Evolutionary conservation across 2,888 invertebrate genomes (phyloP).

Genomic region (Temnothorax rugatulus): DNA sequence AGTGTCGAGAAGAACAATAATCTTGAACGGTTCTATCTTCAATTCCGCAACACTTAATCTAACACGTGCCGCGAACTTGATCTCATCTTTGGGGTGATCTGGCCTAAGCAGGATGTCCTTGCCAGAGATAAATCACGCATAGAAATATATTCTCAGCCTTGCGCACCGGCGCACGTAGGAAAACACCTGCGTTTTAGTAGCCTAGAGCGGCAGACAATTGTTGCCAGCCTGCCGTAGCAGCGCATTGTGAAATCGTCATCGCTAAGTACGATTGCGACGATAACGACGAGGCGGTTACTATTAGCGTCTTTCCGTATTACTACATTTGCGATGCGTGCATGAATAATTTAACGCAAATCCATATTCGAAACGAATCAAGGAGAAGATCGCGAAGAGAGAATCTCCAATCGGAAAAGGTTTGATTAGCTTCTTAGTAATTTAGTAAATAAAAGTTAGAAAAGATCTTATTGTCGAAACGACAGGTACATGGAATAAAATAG

Average conservation of each 20-base stretch:
- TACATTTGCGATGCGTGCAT: slow-evolving; percentile 32
- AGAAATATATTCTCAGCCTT: slow-evolving; percentile 63
- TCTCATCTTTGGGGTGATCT: slow-evolving; percentile 5
- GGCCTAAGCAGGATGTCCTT: slow-evolving; percentile 60
- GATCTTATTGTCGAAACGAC: not conserved
- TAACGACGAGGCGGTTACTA: slow-evolving; percentile 45
- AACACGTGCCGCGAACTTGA: slow-evolving; percentile 16
- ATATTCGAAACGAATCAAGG: slow-evolving; percentile 1
- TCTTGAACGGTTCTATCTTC: not conserved
- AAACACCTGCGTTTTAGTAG: slow-evolving; percentile 70
- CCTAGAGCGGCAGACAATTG: slow-evolving; percentile 62
- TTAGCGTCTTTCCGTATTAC: slow-evolving; percentile 26
- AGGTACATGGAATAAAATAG: not conserved
- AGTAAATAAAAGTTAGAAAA: not conserved
- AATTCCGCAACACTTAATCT: slow-evolving; percentile 8
- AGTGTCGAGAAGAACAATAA: not conserved
- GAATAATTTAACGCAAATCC: slow-evolving; percentile 42
- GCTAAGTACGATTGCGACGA: slow-evolving; percentile 65
- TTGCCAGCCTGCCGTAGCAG: slow-evolving; percentile 67
- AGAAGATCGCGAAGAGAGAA: slow-evolving; percentile 3
- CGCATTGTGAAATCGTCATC: slow-evolving; percentile 64
- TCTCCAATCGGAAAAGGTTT: not conserved
- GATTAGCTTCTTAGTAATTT: not conserved
- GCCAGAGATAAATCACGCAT: slow-evolving; percentile 63
- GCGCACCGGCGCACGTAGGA: slow-evolving; percentile 61